Percentiles rank a stretch among this genome's conserved stretches.
These are phyloP conservation scores for Epinephelus moara DNA, from an alignment of 2,113 vertebrate species.

Conservation along the genomic window DNA sequence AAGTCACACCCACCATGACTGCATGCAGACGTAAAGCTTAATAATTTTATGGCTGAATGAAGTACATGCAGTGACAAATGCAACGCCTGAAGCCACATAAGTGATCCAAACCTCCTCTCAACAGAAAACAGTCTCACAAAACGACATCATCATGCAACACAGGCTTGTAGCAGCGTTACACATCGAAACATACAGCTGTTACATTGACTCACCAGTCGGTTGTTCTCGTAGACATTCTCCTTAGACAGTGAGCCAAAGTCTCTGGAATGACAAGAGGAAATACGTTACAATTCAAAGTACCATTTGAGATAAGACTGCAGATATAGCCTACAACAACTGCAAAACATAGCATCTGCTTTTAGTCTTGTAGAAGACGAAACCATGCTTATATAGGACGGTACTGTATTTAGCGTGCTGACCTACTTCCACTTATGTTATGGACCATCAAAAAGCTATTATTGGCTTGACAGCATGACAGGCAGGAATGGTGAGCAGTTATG, in stretches of 20 bases:
- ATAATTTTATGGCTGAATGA: background rate
- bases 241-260: slow-evolving; percentile 95
- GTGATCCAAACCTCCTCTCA: background rate
- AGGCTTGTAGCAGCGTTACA: background rate
- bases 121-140: background rate
- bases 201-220: slow-evolving; percentile 92
- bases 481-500: slow-evolving; percentile 8
- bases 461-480: slow-evolving; percentile 38
- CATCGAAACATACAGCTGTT: background rate
- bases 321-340: background rate
- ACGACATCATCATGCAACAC: slow-evolving; percentile 1
- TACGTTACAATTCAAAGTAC: background rate
- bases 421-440: slow-evolving; percentile 44
- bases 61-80: background rate
- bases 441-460: slow-evolving; percentile 52
- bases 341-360: background rate
- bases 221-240: slow-evolving; percentile 97
- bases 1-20: slow-evolving; percentile 21
- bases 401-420: slow-evolving; percentile 46
- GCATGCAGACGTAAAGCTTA: background rate
- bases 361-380: background rate
- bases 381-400: background rate
- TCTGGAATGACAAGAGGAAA: slow-evolving; percentile 85
- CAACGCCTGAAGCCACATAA: background rate
- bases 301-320: background rate